These are phyloP conservation scores for Cantharis rustica DNA, from an alignment of 2,888 invertebrate genomes.

Conservation along the genomic window DNA sequence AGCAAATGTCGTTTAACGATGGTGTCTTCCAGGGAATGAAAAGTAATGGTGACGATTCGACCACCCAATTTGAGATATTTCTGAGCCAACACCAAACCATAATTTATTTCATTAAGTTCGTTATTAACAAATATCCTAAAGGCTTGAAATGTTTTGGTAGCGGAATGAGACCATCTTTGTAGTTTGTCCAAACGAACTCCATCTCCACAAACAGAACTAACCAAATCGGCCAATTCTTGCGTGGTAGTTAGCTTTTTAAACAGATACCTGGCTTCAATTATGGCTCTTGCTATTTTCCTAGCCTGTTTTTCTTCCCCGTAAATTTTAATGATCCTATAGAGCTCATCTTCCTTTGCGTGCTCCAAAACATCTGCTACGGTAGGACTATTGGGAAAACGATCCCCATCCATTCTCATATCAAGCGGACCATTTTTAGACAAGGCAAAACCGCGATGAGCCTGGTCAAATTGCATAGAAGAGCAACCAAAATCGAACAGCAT, in stretches of 20 bases:
- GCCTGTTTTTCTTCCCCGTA: constrained; percentile 93
- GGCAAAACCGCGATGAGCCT: constrained; percentile 82
- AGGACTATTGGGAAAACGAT: constrained; percentile 69
- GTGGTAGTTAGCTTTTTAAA: constrained; percentile 76
- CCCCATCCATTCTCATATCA: constrained; percentile 95
- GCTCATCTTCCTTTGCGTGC: constrained; percentile 74
- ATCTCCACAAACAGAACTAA: constrained; percentile 56
- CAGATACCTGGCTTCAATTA: constrained; percentile 76
- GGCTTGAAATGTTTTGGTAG: constrained; percentile 93
- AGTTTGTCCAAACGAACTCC: constrained; percentile 71
- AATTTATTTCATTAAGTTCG: constrained; percentile 93
- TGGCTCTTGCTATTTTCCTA: constrained; percentile 82
- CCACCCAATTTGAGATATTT: constrained; percentile 80
- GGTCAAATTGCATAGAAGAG: constrained; percentile 94
- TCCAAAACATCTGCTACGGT: constrained; percentile 89
- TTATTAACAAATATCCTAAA: constrained; percentile 95
- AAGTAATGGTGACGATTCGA: constrained; percentile 79
- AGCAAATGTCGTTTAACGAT: constrained; percentile 88
- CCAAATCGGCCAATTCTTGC: constrained; percentile 71
- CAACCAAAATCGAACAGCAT: constrained; percentile 92
- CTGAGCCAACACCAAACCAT: constrained; percentile 79
- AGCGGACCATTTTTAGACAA: constrained; percentile 83
- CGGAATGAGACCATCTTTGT: constrained; percentile 76
- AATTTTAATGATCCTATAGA: constrained; percentile 82
- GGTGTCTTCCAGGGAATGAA: constrained; percentile 93